Conservation (phyloP, 2,113 vertebrate species). For the Capreolus pygargus region DNA sequence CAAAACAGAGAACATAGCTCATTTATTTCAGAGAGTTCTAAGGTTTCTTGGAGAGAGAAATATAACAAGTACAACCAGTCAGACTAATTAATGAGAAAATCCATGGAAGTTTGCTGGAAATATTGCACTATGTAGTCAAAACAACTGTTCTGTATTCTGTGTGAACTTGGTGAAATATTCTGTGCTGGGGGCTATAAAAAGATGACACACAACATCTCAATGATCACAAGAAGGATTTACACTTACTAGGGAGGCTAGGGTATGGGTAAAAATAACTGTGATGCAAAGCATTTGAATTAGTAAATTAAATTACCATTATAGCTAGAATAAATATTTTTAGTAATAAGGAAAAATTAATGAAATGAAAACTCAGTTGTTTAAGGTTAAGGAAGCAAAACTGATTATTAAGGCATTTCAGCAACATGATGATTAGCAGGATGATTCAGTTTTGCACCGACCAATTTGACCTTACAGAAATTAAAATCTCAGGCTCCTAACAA, state of each 20-base stretch:
- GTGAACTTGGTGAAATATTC: neutral
- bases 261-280: neutral
- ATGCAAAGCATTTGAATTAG: constrained; percentile 27
- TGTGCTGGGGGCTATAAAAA: neutral
- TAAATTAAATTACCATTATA: constrained; percentile 54
- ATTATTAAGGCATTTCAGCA: constrained; percentile 54
- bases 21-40: neutral
- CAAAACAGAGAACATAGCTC: neutral
- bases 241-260: neutral
- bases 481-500: constrained; percentile 30
- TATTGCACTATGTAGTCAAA: neutral
- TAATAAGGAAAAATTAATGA: constrained; percentile 48
- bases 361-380: constrained; percentile 50
- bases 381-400: constrained; percentile 39
- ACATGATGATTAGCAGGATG: constrained; percentile 34
- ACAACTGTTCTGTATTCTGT: neutral
- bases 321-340: constrained; percentile 50
- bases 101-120: neutral
- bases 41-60: neutral
- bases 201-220: neutral
- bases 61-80: neutral
- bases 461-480: constrained; percentile 55
- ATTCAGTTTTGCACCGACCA: constrained; percentile 35
- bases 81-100: constrained; percentile 21
- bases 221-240: neutral